phyloP scores from a whole-genome alignment of 2,888 invertebrate genomes.

The Agrochola circellaris region DNA sequence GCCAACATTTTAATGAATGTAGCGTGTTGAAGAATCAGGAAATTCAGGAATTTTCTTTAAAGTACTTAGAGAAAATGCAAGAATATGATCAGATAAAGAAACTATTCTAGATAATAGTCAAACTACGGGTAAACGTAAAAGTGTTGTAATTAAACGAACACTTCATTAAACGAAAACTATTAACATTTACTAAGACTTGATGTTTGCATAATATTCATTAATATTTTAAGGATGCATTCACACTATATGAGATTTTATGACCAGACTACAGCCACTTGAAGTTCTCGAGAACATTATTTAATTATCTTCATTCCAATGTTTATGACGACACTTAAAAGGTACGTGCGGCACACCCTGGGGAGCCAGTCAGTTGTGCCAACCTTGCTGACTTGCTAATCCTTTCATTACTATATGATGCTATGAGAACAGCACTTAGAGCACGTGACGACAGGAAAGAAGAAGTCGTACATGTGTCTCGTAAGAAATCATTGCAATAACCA shows the following conservation, averaged over 20 bases:
- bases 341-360: background rate
- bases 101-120: background rate
- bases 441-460: too few species aligned
- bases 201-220: slow-evolving; percentile 31
- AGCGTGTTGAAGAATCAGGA: background rate
- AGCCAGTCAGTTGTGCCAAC: too few species aligned
- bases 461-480: background rate
- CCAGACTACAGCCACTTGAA: background rate
- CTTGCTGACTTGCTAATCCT: too few species aligned
- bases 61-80: background rate
- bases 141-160: background rate
- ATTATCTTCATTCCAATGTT: background rate
- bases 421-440: too few species aligned
- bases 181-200: slow-evolving; percentile 4
- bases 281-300: background rate
- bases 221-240: background rate
- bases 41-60: slow-evolving; percentile 1
- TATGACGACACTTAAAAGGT: background rate
- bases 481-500: background rate
- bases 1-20: slow-evolving; percentile 22
- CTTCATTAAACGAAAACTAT: slow-evolving; percentile 6
- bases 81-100: background rate
- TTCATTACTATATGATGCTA: too few species aligned
- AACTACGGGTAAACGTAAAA: too few species aligned
- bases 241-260: slow-evolving; percentile 23